Percentiles rank a stretch among this genome's conserved stretches.
phyloP scores from a whole-genome alignment of 1,140 invertebrate species.

The Zaprionus camerounensis region DNA sequence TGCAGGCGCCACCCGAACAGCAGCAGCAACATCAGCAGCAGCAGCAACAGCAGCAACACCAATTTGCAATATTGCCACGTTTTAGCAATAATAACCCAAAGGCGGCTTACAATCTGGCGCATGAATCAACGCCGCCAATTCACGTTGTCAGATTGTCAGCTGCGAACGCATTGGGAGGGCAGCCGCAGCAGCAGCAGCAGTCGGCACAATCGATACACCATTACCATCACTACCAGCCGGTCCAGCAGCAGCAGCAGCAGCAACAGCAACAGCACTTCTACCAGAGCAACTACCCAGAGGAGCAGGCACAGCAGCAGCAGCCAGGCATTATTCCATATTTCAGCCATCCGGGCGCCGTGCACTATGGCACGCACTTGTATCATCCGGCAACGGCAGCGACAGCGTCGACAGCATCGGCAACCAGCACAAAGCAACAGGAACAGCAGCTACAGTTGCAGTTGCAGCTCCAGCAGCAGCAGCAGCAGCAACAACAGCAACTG shows the following conservation, averaged over 20 bases:
- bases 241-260: constrained; percentile 31
- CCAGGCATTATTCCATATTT: constrained; percentile 74
- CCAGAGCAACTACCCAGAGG: constrained; percentile 43
- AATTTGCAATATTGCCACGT: constrained; percentile 76
- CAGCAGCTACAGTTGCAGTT: constrained; percentile 20
- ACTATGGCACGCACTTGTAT: constrained; percentile 77
- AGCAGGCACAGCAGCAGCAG: constrained; percentile 30
- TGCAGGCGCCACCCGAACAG: constrained; percentile 58
- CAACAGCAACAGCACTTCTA: constrained; percentile 40
- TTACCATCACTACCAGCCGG: constrained; percentile 62
- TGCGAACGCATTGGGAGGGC: constrained; percentile 43
- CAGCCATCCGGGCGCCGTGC: constrained; percentile 75
- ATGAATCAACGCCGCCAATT: constrained; percentile 65
- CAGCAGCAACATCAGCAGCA: constrained; percentile 47
- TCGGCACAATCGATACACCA: constrained; percentile 56
- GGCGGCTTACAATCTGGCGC: constrained; percentile 57
- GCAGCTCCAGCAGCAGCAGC: constrained; percentile 25
- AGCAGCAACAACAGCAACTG: constrained; percentile 31
- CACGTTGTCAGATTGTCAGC: constrained; percentile 72
- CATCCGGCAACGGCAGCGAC: constrained; percentile 58
- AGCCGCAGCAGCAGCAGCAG: constrained; percentile 22
- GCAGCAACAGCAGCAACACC: constrained; percentile 65
- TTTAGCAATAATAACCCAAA: constrained; percentile 76
- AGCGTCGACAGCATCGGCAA: constrained; percentile 42
- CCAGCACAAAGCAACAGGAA: constrained; percentile 23